phyloP scores from a whole-genome alignment of 1,140 invertebrate species.

The Hylaeus anthracinus region DNA sequence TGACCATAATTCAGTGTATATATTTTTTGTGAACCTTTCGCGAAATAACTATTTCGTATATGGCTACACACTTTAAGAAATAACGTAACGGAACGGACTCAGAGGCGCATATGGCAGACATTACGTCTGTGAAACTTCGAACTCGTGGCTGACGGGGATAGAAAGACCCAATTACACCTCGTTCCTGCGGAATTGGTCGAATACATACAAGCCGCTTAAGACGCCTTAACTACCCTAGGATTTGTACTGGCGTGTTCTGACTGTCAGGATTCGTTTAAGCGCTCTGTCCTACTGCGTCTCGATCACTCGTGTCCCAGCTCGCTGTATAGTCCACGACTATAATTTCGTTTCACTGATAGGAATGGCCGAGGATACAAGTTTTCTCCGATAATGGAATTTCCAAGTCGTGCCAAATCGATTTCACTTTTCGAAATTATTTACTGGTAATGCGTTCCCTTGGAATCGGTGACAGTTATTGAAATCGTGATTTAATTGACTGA shows the following conservation, averaged over 20 bases:
- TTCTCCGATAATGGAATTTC: too few relatives aligned
- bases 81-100: constrained; percentile 17
- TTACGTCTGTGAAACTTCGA: constrained; percentile 44
- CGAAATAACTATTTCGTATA: too few relatives aligned
- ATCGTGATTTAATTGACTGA: too few relatives aligned
- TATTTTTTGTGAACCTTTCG: too few relatives aligned
- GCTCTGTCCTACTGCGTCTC: constrained; percentile 30
- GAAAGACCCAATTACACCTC: constrained; percentile 65
- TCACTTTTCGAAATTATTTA: too few relatives aligned
- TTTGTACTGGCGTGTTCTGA: constrained; percentile 54
- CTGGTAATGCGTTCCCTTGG: too few relatives aligned
- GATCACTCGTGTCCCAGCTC: constrained; percentile 10
- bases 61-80: too few relatives aligned
- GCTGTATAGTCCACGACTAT: background rate
- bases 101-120: constrained; percentile 43
- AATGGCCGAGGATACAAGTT: background rate
- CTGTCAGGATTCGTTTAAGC: constrained; percentile 58
- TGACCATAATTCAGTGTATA: too few relatives aligned
- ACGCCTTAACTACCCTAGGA: constrained; percentile 60
- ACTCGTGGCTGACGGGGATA: constrained; percentile 10
- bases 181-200: constrained; percentile 60
- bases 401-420: too few relatives aligned
- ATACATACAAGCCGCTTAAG: constrained; percentile 64
- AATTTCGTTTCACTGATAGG: background rate
- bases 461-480: too few relatives aligned